Evolutionary conservation across 2,797 vertebrate species (phyloP), one percentile per base, ranked within the genome.

Genomic region (Petrocephalus schoutedeni): DNA sequence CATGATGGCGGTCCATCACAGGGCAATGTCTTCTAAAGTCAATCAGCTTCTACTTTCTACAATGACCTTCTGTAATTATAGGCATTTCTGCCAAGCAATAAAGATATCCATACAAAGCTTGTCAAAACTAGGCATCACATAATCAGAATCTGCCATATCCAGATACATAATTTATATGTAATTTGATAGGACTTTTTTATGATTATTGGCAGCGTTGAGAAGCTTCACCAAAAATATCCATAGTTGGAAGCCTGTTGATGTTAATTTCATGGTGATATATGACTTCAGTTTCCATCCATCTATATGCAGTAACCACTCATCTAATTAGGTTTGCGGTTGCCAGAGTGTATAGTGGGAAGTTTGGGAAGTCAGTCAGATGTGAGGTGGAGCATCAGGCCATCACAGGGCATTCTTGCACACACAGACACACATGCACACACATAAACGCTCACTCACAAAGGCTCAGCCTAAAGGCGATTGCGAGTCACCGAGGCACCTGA

Each of bases 161-260:
- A 45, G 71, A 77, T 77, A 36, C 71, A 77, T 77, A 41, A 77
- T 77, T 77, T 77, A 77, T 49, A 77, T 45, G 36, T 77, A 77
- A 77, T 77, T 49, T 49, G 71, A 77, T 77, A 77, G 71, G 71
- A 49, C 36, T 19, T 77, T 77, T 45, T 45, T 77, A 77, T 77
- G 71, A 77, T 45, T 77, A 77, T 77, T 77, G 41, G 71, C 71
- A 77, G 71, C 36, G 7, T 77, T 49, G 16, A 77, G 32, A 77
- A 77, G 71, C 36, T 77, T 9, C 71, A 45, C 71, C 71, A 77
- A 77, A 77, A 77, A 77, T 77, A 77, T 77, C 71, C 36, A 19
- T 49, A 77, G 71, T 77, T n/a, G 16, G 71, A 41, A n/a, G 36
- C 36, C 36, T 45, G 36, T 77, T 77, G 71, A 41, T 77, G 14